Evolutionary conservation across 2,113 vertebrate genomes (phyloP).

Genomic region (Oreotrochilus melanogaster): DNA sequence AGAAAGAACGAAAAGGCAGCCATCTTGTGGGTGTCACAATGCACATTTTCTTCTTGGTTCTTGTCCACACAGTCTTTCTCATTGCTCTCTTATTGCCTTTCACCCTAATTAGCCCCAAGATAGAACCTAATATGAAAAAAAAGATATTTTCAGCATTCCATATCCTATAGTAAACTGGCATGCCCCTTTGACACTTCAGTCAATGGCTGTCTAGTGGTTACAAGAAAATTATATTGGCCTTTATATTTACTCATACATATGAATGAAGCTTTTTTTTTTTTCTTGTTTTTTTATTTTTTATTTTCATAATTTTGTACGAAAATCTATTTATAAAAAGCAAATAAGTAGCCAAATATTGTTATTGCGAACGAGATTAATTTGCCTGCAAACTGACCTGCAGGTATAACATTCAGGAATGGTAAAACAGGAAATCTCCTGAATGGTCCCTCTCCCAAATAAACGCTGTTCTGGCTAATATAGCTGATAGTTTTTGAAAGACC

Average conservation of each 20-base stretch:
- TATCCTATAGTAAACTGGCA: slow-evolving; percentile 1
- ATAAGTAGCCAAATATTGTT: slow-evolving; percentile 17
- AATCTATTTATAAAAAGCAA: slow-evolving; percentile 58
- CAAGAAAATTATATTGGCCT: slow-evolving; percentile 9
- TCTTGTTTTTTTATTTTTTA: neutral
- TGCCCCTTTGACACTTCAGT: slow-evolving; percentile 30
- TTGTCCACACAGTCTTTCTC: neutral
- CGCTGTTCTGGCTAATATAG: neutral
- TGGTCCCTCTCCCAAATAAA: neutral
- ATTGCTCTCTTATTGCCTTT: slow-evolving; percentile 17
- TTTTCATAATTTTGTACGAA: neutral
- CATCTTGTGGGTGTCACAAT: slow-evolving; percentile 67
- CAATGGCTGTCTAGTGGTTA: neutral
- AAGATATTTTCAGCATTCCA: neutral
- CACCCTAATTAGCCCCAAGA: slow-evolving; percentile 1
- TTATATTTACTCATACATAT: slow-evolving; percentile 33
- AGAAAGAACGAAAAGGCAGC: slow-evolving; percentile 65
- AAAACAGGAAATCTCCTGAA: neutral
- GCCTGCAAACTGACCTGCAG: slow-evolving; percentile 5
- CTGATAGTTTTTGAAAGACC: neutral
- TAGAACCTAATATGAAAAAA: neutral
- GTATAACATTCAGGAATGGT: neutral
- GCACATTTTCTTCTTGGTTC: slow-evolving; percentile 27
- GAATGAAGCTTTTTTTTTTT: slow-evolving; percentile 38
- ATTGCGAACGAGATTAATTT: slow-evolving; percentile 24